phyloP scores from a whole-genome alignment of 2,888 invertebrate genomes.

The Spatulosminthurus flaviceps region DNA sequence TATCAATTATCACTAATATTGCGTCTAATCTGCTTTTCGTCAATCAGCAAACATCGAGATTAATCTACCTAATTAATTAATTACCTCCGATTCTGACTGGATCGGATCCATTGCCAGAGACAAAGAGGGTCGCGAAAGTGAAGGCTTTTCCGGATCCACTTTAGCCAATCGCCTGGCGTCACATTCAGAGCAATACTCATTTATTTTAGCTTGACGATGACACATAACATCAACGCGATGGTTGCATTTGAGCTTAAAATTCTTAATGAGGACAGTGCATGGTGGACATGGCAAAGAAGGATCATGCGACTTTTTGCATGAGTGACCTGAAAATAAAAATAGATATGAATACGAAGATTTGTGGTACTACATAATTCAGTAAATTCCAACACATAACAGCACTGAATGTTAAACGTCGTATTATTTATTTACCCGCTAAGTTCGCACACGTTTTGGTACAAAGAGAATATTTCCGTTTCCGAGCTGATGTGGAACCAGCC shows the following conservation, averaged over 20 bases:
- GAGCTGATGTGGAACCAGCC: background rate
- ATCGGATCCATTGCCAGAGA: constrained; percentile 23
- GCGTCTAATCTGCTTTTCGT: too few species aligned
- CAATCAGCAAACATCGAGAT: too few species aligned
- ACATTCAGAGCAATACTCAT: constrained; percentile 32
- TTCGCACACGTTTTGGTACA: background rate
- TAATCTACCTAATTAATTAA: too few species aligned
- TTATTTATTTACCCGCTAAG: background rate
- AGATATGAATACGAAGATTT: too few species aligned
- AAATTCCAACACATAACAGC: too few species aligned
- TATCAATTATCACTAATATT: too few species aligned
- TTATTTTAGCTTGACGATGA: constrained; percentile 28
- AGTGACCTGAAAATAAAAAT: constrained; percentile 18
- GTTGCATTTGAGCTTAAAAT: constrained; percentile 32
- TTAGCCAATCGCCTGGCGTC: constrained; percentile 5
- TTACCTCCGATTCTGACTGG: constrained; percentile 21
- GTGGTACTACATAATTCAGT: too few species aligned
- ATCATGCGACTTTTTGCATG: constrained; percentile 6
- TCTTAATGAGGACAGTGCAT: background rate
- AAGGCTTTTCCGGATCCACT: background rate
- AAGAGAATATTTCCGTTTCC: background rate
- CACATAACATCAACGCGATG: constrained; percentile 18
- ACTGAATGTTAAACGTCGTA: too few species aligned
- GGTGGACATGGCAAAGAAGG: constrained; percentile 7
- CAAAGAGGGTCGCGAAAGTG: background rate